Evolutionary conservation across 37 sponge, comb jelly and placozoan genomes (phyloP), one percentile per base, ranked within the genome.

Genomic region (Ephydatia muelleri): DNA sequence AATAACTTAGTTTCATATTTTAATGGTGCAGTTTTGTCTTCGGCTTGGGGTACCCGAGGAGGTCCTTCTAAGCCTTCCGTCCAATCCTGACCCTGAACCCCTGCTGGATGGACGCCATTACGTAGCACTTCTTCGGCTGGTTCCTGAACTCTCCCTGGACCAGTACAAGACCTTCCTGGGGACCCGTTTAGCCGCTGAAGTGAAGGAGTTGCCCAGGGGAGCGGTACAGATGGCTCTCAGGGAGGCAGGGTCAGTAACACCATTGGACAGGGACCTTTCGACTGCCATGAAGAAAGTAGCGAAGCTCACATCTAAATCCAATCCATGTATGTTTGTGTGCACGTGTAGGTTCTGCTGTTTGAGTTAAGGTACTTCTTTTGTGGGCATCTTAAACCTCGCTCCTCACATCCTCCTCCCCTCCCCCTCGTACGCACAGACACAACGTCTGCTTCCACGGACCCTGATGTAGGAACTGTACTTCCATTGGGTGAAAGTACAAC

Each of bases 161-260:
- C 79, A 38, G 49, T 79, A 72, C 65, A 22, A 36, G 0, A 34
- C 34, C 43, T 85, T 85, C 64, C 79, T 85, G 37, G 34, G 80
- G 0, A 47, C 64, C 29, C 79, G 71, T 21, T 25, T 85, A 5
- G 64, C 39, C 5, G 38, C 38, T 26, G 86, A 85, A 65, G 33
- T 79, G 72, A 40, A 79, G 49, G 49, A 25, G 57, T 16, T 79
- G 6, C 72, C 34, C 9, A 72, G 86, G 21, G 86, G 86, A 30
- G 36, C 72, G 66, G 49, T 85, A 31, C 43, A 78, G 80, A 34
- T 80, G 49, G 86, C 86, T 1, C 70, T 85, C 37, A 72, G 48
- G 35, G 30, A 71, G 38, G 72, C 73, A 2, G 29, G 33, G 69
- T n/a, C 48, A 43, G 28, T n/a, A 22, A 77, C 74, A 3, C 29